These are phyloP conservation scores for Phalloptychus januarius DNA, from an alignment of 2,797 vertebrate genomes.

Conservation along the genomic window DNA sequence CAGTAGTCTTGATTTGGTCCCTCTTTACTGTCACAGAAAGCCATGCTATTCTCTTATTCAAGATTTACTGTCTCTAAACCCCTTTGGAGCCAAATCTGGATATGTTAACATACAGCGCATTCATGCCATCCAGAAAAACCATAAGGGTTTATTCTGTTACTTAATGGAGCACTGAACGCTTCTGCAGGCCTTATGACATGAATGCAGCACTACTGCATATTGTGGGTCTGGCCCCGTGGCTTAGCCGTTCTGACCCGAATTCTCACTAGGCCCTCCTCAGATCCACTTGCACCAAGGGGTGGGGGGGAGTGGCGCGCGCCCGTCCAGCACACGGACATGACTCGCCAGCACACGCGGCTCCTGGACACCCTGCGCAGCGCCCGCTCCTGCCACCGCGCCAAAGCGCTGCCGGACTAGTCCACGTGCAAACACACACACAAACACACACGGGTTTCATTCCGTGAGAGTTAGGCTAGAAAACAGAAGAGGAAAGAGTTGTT, in stretches of 20 bases:
- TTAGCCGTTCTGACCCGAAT: conserved; percentile 82
- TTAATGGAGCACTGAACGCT: neutral
- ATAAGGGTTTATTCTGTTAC: neutral
- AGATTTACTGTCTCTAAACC: conserved; percentile 3
- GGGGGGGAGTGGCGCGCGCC: conserved; percentile 74
- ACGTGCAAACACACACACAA: conserved; percentile 30
- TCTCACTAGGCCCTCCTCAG: conserved; percentile 84
- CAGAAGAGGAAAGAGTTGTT: conserved; percentile 31
- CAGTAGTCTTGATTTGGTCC: neutral
- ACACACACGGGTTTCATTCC: conserved; percentile 31
- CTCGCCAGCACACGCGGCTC: conserved; percentile 82
- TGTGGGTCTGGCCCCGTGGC: conserved; percentile 44
- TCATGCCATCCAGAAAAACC: conserved; percentile 48
- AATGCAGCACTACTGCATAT: conserved; percentile 36
- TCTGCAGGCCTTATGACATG: conserved; percentile 31
- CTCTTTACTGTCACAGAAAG: neutral
- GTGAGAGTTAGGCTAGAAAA: conserved; percentile 33
- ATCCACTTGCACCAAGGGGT: conserved; percentile 80
- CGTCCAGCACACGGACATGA: conserved; percentile 84
- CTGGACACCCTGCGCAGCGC: conserved; percentile 76
- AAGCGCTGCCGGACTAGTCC: conserved; percentile 77
- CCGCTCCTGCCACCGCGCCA: conserved; percentile 82
- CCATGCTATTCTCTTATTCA: conserved; percentile 5
- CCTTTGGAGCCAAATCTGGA: conserved; percentile 18
- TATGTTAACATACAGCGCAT: conserved; percentile 28